A percentile compares a stretch with the other conserved stretches of the same genome.
Evolutionary conservation across 2,797 vertebrate species (phyloP).

Genomic region (Gallinago stenura): DNA sequence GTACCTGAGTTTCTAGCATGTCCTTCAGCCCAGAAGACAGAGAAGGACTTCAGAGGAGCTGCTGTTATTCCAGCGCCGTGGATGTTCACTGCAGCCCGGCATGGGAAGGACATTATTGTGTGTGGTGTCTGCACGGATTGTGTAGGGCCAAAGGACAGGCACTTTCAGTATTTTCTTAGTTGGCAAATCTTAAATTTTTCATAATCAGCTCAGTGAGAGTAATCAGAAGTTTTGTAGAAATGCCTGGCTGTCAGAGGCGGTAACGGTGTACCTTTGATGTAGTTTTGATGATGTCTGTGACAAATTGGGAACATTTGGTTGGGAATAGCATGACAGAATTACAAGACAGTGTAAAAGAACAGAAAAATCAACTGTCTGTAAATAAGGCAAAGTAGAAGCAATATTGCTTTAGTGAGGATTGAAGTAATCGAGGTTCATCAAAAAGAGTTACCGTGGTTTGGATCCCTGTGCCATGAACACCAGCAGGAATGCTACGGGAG

Average conservation of each 20-base stretch:
- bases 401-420: background rate
- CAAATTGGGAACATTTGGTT: background rate
- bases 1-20: background rate
- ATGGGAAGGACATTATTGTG: fast-evolving
- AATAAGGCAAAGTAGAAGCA: background rate
- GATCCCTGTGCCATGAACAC: background rate
- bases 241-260: background rate
- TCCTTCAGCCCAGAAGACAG: background rate
- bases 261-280: background rate
- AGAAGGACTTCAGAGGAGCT: background rate
- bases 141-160: background rate
- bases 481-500: background rate
- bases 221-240: background rate
- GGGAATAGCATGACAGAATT: background rate
- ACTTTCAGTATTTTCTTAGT: background rate
- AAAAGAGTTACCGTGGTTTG: background rate
- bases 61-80: background rate
- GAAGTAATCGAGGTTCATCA: background rate
- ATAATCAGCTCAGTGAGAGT: background rate
- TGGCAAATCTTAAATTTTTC: background rate
- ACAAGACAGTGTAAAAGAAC: background rate
- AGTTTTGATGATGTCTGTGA: background rate
- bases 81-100: background rate
- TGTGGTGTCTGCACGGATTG: fast-evolving
- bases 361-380: background rate